Evolutionary conservation across 2,113 vertebrate species (phyloP).

Genomic region (Ochotona princeps): DNA sequence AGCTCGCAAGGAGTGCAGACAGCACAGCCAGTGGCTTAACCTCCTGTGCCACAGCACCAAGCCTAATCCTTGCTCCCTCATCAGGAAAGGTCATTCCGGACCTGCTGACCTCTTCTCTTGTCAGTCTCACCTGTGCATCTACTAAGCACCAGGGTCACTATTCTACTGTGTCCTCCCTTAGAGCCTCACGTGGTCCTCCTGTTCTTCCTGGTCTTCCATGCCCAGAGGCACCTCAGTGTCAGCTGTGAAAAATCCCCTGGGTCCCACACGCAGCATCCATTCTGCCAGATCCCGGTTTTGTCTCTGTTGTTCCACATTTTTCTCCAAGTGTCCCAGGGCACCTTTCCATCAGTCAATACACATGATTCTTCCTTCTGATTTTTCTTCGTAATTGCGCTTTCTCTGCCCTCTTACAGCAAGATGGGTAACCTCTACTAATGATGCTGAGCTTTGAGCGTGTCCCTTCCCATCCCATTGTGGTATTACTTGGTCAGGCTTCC

Average conservation of each 20-base stretch:
- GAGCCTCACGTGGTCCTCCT: background rate
- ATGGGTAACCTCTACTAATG: background rate
- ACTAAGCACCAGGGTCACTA: background rate
- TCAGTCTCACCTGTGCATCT: too few species aligned
- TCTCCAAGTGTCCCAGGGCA: background rate
- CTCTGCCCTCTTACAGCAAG: background rate
- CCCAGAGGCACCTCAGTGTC: background rate
- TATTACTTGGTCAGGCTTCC: background rate
- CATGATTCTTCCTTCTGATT: background rate
- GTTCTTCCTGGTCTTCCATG: background rate
- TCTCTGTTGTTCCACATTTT: background rate
- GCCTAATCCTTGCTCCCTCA: background rate
- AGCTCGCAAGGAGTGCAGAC: too few species aligned
- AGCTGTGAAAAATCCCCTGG: too few species aligned
- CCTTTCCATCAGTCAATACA: background rate
- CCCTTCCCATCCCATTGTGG: background rate
- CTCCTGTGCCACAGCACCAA: too few species aligned
- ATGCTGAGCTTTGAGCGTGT: background rate
- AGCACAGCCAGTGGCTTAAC: too few species aligned
- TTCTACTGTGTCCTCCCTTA: background rate
- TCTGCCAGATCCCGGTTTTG: background rate
- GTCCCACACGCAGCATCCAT: rapidly evolving
- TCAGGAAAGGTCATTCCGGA: background rate
- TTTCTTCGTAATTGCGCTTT: background rate
- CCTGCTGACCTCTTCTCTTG: background rate